Evolutionary conservation across 2,888 invertebrate genomes (phyloP).

Genomic region (Deilephila porcellus): DNA sequence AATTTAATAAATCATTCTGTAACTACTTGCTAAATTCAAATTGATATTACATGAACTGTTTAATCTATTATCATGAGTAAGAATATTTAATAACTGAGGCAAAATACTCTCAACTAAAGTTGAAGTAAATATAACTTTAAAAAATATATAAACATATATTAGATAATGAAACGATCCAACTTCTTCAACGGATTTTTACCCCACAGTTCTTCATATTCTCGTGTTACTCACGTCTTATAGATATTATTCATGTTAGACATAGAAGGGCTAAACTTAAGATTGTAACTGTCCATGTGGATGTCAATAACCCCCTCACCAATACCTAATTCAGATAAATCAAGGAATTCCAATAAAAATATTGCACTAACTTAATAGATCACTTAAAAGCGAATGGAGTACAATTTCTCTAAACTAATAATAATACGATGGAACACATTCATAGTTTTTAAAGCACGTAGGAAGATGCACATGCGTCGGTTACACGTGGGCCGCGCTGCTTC

Average conservation of each 20-base stretch:
- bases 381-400: not conserved
- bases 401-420: not conserved
- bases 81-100: too few relatives aligned
- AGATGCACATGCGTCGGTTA: conserved; percentile 17
- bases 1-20: not conserved
- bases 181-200: too few relatives aligned
- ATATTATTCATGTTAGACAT: too few relatives aligned
- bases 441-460: conserved; percentile 19
- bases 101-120: too few relatives aligned
- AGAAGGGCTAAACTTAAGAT: too few relatives aligned
- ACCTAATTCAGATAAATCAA: not conserved
- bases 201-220: too few relatives aligned
- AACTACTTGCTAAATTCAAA: not conserved
- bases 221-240: too few relatives aligned
- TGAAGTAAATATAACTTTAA: too few relatives aligned
- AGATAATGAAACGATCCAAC: too few relatives aligned
- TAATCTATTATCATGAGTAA: too few relatives aligned
- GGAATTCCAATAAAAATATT: not conserved
- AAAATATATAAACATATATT: too few relatives aligned
- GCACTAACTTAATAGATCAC: too few relatives aligned
- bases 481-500: conserved; percentile 21
- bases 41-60: not conserved
- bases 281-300: not conserved
- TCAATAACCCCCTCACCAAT: not conserved
- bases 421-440: conserved; percentile 3